Base-by-base conservation (phyloP, 2,797 vertebrate genomes). In the Urophycis tenuis region DNA sequence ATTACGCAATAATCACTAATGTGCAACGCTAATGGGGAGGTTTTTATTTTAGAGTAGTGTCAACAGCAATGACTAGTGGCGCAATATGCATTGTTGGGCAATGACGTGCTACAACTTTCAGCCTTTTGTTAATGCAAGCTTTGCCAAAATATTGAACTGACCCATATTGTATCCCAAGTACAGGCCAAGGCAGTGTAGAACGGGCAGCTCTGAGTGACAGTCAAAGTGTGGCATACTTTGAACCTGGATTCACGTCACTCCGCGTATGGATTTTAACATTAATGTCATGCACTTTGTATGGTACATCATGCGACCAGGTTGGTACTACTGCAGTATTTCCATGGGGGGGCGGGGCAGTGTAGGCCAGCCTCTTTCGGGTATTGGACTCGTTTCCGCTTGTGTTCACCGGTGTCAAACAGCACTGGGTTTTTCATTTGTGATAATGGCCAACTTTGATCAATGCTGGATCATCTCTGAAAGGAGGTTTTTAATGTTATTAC, bases 131-230 rank as follows among this genome's bases (percentile, higher is more conserved):
- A 64, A 25, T 64, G 53, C n/a, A 64, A 64, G 49, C 53, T 64
- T 64, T 64, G 53, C 53, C 53, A 64, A n/a, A 64, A 64, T 64
- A 64, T 64, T 25, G 10, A 5, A 64, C n/a, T 64, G 53, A 64
- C 49, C 22, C 49, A 53, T 64, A 6, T 64, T n/a, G 2, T 41
- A 64, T 29, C 53, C 53, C 53, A 22, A n/a, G n/a, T n/a, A n/a
- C n/a, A n/a, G n/a, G n/a, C n/a, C n/a, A n/a, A n/a, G 5, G 25
- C 73, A 41, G 45, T 73, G 72, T 29, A 73, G 72, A 72, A 74
- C 35, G 33, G 60, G 67, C 35, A 84, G 80, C 82, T 39, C 36
- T 85, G 88, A 64, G 53, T 9, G 53, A 89, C 87, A 87, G 88
- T 90, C 84, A 74, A 74, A 84, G 71, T 79, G 49, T 74, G 53